Base-by-base conservation (phyloP, 2,888 invertebrate genomes). In the Agrotis segetum region DNA sequence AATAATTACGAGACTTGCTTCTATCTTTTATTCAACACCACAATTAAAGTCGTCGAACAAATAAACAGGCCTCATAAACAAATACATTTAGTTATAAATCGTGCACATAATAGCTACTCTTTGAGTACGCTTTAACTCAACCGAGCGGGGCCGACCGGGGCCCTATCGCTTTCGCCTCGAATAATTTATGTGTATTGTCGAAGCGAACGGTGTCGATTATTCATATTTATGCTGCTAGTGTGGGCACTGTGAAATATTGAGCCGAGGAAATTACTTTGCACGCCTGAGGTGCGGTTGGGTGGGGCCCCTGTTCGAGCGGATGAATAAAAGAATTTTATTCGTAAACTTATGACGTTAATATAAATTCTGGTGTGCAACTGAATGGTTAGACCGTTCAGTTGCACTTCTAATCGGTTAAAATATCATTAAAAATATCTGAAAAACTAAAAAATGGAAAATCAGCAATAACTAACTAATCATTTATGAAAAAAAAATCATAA, bases 161-260 rank as follows among this genome's bases (percentile, higher is more conserved):
- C 82, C 81, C 86, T 88, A 90, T 90, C 89, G 91, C 88, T 91
- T 88, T 86, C 85, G 87, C 87, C 82, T 85, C 88, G 83, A 74
- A 82, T 89, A 89, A 93, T 92, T 91, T 91, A 92, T 90, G 88
- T 88, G 75, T 86, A 88, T 87, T 88, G 91, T 92, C 92, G 90
- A 88, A 88, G 86, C 87, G 88, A 89, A 81, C 86, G 87, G 81
- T 85, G 88, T 87, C 90, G 90, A 92, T 92, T 92, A 93, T 92
- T 93, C 92, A 92, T 93, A 92, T 92, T 92, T 92, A 92, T 91
- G 90, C 88, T 85, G 87, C 85, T 86, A 87, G 89, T 89, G 91
- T 89, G 89, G 89, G 88, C 87, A 82, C 85, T 81, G 85, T 90
- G 91, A 91, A 89, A 90, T 91, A 91, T 90, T 88, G 91, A 88